These are phyloP conservation scores for Agriotes lineatus DNA, from an alignment of 2,888 invertebrate genomes.

Conservation along the genomic window DNA sequence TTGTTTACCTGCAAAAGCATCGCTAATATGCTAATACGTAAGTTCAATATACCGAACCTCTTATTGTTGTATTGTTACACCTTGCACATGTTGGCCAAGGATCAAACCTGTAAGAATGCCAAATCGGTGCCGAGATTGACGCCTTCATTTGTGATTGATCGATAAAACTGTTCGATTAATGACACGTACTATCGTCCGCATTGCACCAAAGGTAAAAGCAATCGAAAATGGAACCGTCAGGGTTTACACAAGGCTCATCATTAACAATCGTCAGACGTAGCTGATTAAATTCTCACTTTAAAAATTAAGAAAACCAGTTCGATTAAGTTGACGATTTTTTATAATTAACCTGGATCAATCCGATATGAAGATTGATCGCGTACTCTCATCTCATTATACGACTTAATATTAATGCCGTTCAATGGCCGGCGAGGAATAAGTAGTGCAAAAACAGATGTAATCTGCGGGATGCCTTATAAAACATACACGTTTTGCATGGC, in stretches of 20 bases:
- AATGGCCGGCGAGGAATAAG: not conserved
- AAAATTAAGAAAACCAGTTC: not conserved
- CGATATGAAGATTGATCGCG: not conserved
- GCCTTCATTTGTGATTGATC: not conserved
- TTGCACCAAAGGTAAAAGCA: not conserved
- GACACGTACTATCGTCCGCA: not conserved
- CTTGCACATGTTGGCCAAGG: conserved; percentile 1
- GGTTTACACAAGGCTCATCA: not conserved
- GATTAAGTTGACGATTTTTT: not conserved
- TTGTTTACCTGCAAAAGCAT: not conserved
- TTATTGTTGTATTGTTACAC: not conserved
- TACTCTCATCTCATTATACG: not conserved
- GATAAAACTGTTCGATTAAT: conserved; percentile 1
- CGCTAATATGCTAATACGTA: not conserved
- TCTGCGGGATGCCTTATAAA: conserved; percentile 7
- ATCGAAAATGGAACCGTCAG: not conserved
- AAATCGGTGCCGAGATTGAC: not conserved
- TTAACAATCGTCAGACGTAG: no score
- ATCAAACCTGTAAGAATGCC: not conserved
- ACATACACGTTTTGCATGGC: conserved; percentile 13
- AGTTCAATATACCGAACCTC: not conserved
- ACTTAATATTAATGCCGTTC: not conserved
- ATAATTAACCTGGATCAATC: not conserved
- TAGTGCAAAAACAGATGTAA: conserved; percentile 18
- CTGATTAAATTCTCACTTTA: no score